phyloP scores from a whole-genome alignment of 1,140 invertebrate species.

The Odontomachus brunneus region DNA sequence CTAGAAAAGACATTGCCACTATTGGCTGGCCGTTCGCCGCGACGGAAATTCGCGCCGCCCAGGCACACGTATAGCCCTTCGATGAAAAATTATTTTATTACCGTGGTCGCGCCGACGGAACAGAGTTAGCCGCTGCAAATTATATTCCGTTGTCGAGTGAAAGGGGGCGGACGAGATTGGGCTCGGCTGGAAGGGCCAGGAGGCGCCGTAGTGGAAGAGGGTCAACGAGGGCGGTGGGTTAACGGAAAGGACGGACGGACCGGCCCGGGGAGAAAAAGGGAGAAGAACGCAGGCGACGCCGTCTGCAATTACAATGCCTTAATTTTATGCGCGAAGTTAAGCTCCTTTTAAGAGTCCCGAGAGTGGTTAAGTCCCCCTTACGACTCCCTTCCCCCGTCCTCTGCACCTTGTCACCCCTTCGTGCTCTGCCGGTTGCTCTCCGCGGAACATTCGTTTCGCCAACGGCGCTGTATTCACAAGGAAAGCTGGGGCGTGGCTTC shows the following conservation, averaged over 20 bases:
- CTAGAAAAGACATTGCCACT: no score
- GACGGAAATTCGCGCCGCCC: neutral
- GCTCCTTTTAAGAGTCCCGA: constrained; percentile 82
- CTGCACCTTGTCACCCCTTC: neutral
- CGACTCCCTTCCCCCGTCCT: constrained; percentile 12
- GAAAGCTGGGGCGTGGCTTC: constrained; percentile 31
- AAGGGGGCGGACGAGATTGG: constrained; percentile 23
- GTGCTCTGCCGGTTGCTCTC: neutral
- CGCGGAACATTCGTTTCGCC: constrained; percentile 62
- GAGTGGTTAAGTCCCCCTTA: constrained; percentile 73
- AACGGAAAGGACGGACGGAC: constrained; percentile 57
- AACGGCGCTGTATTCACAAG: constrained; percentile 65
- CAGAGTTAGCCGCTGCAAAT: constrained; percentile 78
- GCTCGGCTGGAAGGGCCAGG: neutral
- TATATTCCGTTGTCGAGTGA: constrained; percentile 74
- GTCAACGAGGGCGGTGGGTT: neutral
- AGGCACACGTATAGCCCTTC: constrained; percentile 1
- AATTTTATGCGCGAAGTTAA: constrained; percentile 85
- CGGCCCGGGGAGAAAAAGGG: constrained; percentile 22
- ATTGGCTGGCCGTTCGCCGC: no score
- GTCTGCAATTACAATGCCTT: constrained; percentile 82
- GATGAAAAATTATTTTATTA: constrained; percentile 67
- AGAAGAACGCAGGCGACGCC: constrained; percentile 69
- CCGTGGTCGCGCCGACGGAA: constrained; percentile 7
- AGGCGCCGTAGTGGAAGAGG: constrained; percentile 1